Percentiles rank a stretch among this genome's conserved stretches.
Conservation (phyloP, 2,888 invertebrate genomes). For the Synergus japonicus region DNA sequence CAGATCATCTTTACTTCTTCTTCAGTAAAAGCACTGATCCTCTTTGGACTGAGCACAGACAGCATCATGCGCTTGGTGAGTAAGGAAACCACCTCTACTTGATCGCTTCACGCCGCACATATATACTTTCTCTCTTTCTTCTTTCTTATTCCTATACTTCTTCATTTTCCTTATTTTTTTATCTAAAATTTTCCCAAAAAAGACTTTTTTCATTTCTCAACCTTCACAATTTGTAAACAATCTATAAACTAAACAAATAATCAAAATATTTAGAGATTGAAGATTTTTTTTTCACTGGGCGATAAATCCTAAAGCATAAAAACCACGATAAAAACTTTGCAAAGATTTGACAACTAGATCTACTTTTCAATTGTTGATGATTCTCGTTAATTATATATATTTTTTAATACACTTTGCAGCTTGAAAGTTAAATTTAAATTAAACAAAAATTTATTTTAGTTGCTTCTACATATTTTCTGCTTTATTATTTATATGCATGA, state of each 20-base stretch:
- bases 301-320: neutral
- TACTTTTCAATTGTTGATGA: neutral
- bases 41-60: slow-evolving; percentile 68
- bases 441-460: neutral
- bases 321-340: neutral
- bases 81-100: slow-evolving; percentile 64
- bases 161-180: slow-evolving; percentile 45
- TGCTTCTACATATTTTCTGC: neutral
- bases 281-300: too few relatives aligned
- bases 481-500: neutral
- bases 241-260: neutral
- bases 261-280: too few relatives aligned
- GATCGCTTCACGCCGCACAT: slow-evolving; percentile 50
- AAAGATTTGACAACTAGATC: neutral
- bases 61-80: slow-evolving; percentile 77
- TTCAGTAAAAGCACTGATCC: slow-evolving; percentile 57
- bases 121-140: slow-evolving; percentile 56
- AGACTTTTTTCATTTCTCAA: neutral
- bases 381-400: neutral
- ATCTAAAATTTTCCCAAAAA: neutral
- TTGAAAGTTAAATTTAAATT: too few relatives aligned
- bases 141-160: slow-evolving; percentile 44
- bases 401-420: too few relatives aligned
- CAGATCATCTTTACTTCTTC: slow-evolving; percentile 53
- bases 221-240: neutral